Percentiles rank a stretch among this genome's conserved stretches.
Evolutionary conservation across 2,797 vertebrate genomes (phyloP).

Genomic region (Tangara arthus): DNA sequence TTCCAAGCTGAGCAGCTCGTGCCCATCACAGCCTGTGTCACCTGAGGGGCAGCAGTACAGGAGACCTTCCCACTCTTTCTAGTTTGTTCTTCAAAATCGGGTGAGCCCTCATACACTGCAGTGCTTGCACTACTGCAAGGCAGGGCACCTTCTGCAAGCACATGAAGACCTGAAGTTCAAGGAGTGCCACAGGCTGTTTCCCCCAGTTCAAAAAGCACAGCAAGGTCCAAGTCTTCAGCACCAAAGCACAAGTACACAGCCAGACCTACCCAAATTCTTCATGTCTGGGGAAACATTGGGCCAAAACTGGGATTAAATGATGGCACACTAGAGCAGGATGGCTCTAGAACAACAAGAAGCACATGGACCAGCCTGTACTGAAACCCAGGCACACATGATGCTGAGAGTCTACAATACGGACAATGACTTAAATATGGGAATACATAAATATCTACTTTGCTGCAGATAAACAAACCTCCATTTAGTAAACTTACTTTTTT

Average conservation of each 20-base stretch:
- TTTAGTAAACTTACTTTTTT: neutral
- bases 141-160: neutral
- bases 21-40: neutral
- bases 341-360: neutral
- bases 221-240: neutral
- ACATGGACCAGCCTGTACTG: rapidly evolving
- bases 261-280: neutral
- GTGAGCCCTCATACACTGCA: neutral
- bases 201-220: neutral
- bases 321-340: neutral
- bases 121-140: neutral
- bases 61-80: rapidly evolving
- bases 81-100: neutral
- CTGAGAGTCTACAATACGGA: neutral
- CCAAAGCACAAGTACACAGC: neutral
- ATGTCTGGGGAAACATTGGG: rapidly evolving
- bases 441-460: neutral
- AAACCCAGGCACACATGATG: rapidly evolving
- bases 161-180: rapidly evolving
- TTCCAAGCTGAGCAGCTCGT: neutral
- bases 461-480: neutral
- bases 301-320: neutral
- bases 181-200: neutral
- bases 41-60: neutral
- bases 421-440: neutral